Evolutionary conservation across 2,113 vertebrate species (phyloP), one percentile per base, ranked within the genome.

Genomic region (Channa argus): DNA sequence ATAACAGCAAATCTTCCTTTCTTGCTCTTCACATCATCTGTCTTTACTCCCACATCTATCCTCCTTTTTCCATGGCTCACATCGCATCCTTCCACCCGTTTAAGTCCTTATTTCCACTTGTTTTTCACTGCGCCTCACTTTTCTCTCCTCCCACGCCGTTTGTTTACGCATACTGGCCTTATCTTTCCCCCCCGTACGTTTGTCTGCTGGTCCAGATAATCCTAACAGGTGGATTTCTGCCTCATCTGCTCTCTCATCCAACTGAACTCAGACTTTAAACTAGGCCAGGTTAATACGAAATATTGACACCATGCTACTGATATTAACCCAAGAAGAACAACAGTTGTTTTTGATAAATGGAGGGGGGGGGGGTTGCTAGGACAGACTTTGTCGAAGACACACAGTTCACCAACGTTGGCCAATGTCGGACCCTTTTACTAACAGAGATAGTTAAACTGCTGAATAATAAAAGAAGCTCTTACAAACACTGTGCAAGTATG

Each of bases 221-320:
- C 60, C 71, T 45, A 0, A 2, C 56, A 45, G 58, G 58, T 39
- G 64, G 67, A 62, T 80, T 87, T 82, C 71, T 82, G 78, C 80
- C 14, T 72, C 80, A 77, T 60, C 82, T 60, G 51, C 51, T 78
- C 12, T 12, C 33, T 77, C 67, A 47, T 69, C 62, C 59, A 36
- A 54, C 54, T 36, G 65, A 66, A 45, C 6, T 49, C 53, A 60
- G 63, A 49, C 62, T 58, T 67, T 51, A 37, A 51, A 47, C 49
- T 44, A 68, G 6, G 24, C 67, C 63, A 58, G 41, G 62, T 24
- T 24, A 24, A 24, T 24, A 24, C 24, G 24, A 24, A 62, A 74
- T 37, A n/a, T 80, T 68, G 15, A 61, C 8, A 61, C 8, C 0
- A 6, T 50, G 43, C 59, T 41, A 1, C 46, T 53, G 69, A 55